Evolutionary conservation across 53 echinoderm and acorn worm genomes (phyloP).

Genomic region (Zoroaster sp.): DNA sequence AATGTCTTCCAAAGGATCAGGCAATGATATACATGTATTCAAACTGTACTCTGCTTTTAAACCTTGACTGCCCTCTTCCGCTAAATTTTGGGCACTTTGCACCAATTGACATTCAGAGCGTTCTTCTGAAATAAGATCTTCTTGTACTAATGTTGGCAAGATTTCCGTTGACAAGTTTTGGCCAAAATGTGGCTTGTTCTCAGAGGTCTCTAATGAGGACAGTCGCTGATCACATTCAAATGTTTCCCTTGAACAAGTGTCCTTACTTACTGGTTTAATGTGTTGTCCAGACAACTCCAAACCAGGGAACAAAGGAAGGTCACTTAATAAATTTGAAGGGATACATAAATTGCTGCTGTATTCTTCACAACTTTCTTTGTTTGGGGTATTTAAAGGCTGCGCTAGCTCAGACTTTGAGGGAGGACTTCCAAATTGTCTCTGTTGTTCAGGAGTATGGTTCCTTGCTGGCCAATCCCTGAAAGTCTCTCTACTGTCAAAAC

Average conservation of each 20-base stretch:
- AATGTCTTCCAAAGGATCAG: not conserved
- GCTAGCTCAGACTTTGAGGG: not conserved
- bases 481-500: not conserved
- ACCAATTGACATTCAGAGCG: not conserved
- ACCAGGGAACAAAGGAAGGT: not conserved
- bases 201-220: not conserved
- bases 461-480: not conserved
- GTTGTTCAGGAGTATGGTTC: not conserved
- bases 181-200: not conserved
- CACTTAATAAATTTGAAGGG: not conserved
- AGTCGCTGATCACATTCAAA: not conserved
- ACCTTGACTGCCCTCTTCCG: not conserved
- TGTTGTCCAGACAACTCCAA: not conserved
- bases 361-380: not conserved
- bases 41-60: not conserved
- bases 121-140: not conserved
- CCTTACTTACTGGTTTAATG: not conserved
- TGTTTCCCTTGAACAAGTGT: not conserved
- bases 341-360: conserved; percentile 1
- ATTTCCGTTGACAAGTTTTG: not conserved
- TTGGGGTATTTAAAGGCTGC: not conserved
- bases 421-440: not conserved
- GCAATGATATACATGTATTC: not conserved
- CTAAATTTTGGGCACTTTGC: not conserved
- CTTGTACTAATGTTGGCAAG: not conserved